phyloP scores from a whole-genome alignment of 2,888 invertebrate species.

The Cataglyphis albicans region DNA sequence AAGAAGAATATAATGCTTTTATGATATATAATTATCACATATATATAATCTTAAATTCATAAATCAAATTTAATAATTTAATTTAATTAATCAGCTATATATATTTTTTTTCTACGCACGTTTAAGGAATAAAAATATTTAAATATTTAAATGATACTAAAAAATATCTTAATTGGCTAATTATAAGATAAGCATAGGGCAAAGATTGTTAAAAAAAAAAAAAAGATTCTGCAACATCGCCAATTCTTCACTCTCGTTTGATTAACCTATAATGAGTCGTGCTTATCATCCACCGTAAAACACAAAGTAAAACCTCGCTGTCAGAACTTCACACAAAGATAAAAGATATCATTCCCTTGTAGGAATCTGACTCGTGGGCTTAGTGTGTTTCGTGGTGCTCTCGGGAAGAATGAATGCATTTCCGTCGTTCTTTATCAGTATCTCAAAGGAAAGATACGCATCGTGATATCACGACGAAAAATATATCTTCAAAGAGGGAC shows the following conservation, averaged over 20 bases:
- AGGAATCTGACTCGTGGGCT: neutral
- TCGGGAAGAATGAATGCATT: neutral
- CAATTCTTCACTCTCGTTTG: neutral
- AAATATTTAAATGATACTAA: too few relatives aligned
- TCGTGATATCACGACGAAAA: conserved; percentile 55
- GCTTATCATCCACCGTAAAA: neutral
- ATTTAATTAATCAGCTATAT: neutral
- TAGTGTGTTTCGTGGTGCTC: neutral
- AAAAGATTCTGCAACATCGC: too few relatives aligned
- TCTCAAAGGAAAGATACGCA: conserved; percentile 44
- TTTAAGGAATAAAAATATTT: neutral
- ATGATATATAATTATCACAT: too few relatives aligned
- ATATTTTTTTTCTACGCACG: neutral
- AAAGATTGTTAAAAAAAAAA: neutral
- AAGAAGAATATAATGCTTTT: too few relatives aligned
- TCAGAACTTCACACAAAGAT: neutral
- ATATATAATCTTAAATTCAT: too few relatives aligned
- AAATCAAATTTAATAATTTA: too few relatives aligned
- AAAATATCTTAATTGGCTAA: neutral
- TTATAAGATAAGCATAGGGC: neutral
- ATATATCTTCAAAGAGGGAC: conserved; percentile 64
- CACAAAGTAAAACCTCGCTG: neutral
- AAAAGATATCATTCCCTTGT: neutral
- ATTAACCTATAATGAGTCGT: neutral
- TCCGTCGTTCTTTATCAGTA: neutral